Percentiles rank a stretch among this genome's conserved stretches.
Evolutionary conservation across 2,888 invertebrate species (phyloP).

Genomic region (Thelaira solivaga): DNA sequence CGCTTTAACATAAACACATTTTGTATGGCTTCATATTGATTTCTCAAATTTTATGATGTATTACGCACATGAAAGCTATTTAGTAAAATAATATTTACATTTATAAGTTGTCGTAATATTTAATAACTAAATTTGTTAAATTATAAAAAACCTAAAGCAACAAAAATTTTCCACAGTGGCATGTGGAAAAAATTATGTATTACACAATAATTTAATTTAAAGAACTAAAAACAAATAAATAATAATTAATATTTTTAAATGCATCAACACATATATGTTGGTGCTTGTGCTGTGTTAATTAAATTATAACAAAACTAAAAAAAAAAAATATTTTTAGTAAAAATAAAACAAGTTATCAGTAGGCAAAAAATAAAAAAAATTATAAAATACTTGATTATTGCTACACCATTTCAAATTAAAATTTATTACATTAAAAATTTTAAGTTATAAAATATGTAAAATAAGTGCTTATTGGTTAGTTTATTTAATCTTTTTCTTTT

Average conservation of each 20-base stretch:
- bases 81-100: background rate
- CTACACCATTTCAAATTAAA: background rate
- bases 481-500: too few relatives aligned
- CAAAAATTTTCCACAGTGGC: constrained; percentile 16
- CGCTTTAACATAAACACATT: too few relatives aligned
- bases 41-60: background rate
- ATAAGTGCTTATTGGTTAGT: too few relatives aligned
- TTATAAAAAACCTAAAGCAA: constrained; percentile 17
- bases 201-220: constrained; percentile 32
- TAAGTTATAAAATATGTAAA: too few relatives aligned
- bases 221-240: constrained; percentile 25
- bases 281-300: constrained; percentile 34
- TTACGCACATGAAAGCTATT: constrained; percentile 3
- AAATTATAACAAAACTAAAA: constrained; percentile 20
- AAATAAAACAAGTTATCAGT: constrained; percentile 45
- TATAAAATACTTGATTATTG: background rate
- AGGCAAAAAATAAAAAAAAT: background rate
- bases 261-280: background rate
- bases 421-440: too few relatives aligned
- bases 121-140: constrained; percentile 40
- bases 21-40: too few relatives aligned
- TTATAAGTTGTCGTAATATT: background rate
- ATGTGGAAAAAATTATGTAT: constrained; percentile 16
- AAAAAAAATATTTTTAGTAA: too few relatives aligned
- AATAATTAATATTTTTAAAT: constrained; percentile 13